Percentiles rank a stretch among this genome's conserved stretches.
These are phyloP conservation scores for Oryzias sinensis DNA, from an alignment of 2,797 vertebrate species.

Conservation along the genomic window DNA sequence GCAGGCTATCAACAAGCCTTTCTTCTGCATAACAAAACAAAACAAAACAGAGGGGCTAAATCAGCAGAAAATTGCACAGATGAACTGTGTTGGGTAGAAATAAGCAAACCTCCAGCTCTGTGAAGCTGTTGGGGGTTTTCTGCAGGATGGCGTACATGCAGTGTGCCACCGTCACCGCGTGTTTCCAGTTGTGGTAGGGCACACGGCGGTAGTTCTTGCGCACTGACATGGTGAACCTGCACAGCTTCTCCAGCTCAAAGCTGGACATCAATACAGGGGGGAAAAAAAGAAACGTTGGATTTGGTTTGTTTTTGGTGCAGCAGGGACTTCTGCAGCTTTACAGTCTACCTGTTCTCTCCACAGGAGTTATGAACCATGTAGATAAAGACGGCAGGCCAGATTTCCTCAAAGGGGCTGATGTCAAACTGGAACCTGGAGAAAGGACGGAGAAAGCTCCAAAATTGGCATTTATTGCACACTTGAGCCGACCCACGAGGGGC, in stretches of 20 bases:
- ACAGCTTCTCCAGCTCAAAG: constrained; percentile 96
- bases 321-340: background rate
- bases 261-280: constrained; percentile 58
- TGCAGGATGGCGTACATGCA: constrained; percentile 98
- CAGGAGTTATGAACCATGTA: constrained; percentile 96
- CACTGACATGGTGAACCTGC: constrained; percentile 98
- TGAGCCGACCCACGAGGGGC: background rate
- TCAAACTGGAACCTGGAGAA: constrained; percentile 93
- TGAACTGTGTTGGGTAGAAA: background rate
- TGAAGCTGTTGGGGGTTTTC: constrained; percentile 87
- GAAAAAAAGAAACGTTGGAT: background rate
- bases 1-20: constrained; percentile 95
- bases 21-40: constrained; percentile 78
- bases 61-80: constrained; percentile 3
- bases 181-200: constrained; percentile 99
- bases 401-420: constrained; percentile 92
- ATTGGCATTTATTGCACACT: constrained; percentile 26
- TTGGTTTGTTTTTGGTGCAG: background rate
- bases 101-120: constrained; percentile 89
- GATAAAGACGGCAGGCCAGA: constrained; percentile 97
- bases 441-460: constrained; percentile 19
- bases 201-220: constrained; percentile 97
- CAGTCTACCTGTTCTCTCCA: constrained; percentile 86
- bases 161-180: constrained; percentile 93
- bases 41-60: background rate